Conservation (phyloP, 2,113 vertebrate genomes). For the Pterocles burchelli region DNA sequence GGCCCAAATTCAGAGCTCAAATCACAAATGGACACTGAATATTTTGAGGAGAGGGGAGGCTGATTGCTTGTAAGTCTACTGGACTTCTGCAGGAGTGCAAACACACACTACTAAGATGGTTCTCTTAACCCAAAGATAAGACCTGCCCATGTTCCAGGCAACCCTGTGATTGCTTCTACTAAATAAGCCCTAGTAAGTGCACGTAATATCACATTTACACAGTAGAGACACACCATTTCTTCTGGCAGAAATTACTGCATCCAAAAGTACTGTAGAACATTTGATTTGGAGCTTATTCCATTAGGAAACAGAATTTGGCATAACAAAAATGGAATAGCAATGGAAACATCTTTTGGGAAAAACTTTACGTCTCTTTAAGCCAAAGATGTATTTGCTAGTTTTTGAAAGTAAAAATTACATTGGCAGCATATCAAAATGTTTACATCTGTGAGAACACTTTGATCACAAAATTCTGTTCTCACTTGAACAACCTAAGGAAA, state of each 20-base stretch:
- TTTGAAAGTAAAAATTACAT: constrained; percentile 17
- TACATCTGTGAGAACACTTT: neutral
- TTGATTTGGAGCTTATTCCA: neutral
- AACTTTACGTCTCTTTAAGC: neutral
- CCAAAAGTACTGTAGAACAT: neutral
- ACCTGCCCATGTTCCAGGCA: neutral
- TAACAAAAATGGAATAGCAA: neutral
- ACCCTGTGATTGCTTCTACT: neutral
- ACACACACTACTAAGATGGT: neutral
- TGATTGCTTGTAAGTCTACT: neutral
- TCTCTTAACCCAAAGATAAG: neutral
- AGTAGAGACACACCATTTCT: neutral
- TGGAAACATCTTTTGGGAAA: neutral
- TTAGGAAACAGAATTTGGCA: neutral
- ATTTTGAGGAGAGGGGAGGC: neutral
- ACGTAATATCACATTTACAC: neutral
- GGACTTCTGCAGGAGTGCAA: neutral
- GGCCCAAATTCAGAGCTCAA: neutral
- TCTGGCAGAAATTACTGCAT: neutral
- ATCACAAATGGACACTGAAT: neutral
- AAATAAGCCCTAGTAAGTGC: neutral
- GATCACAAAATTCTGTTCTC: neutral
- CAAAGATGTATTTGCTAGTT: neutral
- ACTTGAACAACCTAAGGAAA: neutral
- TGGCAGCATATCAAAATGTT: constrained; percentile 10